A percentile compares a stretch with the other conserved stretches of the same genome.
Conservation (phyloP, 64 coral and sea anemone species). For the Trachythela sp. region DNA sequence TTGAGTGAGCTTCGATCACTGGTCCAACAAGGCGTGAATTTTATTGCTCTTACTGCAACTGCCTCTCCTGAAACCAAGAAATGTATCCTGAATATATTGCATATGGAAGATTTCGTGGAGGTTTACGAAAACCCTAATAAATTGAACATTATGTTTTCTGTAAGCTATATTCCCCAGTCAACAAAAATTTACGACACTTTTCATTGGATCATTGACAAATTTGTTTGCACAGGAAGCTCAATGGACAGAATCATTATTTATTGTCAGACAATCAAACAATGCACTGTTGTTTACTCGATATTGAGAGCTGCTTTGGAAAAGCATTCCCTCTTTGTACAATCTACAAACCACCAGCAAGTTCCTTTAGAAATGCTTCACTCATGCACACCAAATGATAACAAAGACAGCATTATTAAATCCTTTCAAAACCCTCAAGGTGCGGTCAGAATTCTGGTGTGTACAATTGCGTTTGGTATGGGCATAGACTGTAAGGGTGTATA, state of each 20-base stretch:
- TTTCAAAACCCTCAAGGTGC: constrained; percentile 40
- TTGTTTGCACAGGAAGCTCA: constrained; percentile 2
- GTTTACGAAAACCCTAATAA: constrained; percentile 25
- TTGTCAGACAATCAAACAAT: constrained; percentile 40
- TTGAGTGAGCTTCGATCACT: constrained; percentile 24
- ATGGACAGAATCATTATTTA: constrained; percentile 32
- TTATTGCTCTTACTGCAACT: constrained; percentile 29
- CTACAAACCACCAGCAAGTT: neutral
- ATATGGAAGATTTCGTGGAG: constrained; percentile 27
- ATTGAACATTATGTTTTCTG: neutral
- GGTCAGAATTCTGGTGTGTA: constrained; percentile 46
- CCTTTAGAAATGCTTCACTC: constrained; percentile 66
- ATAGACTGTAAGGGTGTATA: constrained; percentile 60
- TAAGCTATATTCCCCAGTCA: neutral
- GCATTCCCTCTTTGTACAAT: neutral
- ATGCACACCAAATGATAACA: constrained; percentile 60
- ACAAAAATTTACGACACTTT: neutral
- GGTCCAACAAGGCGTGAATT: neutral
- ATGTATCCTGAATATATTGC: constrained; percentile 14
- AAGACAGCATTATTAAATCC: constrained; percentile 50
- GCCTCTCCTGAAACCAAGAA: constrained; percentile 18
- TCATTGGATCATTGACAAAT: constrained; percentile 21
- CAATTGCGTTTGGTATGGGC: constrained; percentile 74
- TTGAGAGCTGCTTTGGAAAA: constrained; percentile 12
- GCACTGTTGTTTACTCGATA: neutral